Conservation (phyloP, 2,797 vertebrate species). For the Aselliscus stoliczkanus region DNA sequence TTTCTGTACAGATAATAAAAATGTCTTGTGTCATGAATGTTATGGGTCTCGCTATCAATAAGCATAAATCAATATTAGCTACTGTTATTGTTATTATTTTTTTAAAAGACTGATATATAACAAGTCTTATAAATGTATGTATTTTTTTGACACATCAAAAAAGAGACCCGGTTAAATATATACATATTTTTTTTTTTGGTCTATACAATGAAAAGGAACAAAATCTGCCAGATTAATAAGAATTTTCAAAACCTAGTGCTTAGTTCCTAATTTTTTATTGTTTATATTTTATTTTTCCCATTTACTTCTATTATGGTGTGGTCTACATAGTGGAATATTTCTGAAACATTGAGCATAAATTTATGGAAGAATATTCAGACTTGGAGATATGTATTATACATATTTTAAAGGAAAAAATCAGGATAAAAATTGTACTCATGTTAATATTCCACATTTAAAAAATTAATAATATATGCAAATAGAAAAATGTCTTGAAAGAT, state of each 20-base stretch:
- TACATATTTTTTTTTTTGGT: neutral
- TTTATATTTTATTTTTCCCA: neutral
- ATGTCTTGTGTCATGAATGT: neutral
- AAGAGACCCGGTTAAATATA: neutral
- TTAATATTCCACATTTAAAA: neutral
- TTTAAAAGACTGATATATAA: neutral
- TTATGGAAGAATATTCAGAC: neutral
- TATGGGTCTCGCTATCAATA: neutral
- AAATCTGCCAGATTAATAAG: neutral
- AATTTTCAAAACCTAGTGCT: neutral
- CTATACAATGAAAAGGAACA: neutral
- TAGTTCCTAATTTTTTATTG: neutral
- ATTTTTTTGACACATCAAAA: neutral
- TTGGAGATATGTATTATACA: neutral
- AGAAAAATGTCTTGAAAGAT: neutral
- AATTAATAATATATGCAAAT: neutral
- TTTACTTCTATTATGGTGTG: neutral
- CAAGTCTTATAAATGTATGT: neutral
- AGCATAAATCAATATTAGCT: neutral
- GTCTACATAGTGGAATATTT: neutral
- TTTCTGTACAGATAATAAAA: neutral
- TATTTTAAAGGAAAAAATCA: neutral
- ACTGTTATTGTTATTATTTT: neutral
- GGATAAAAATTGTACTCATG: neutral
- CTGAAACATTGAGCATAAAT: neutral